Base-by-base conservation (phyloP, 2,113 vertebrate species). In the Collichthys lucidus region DNA sequence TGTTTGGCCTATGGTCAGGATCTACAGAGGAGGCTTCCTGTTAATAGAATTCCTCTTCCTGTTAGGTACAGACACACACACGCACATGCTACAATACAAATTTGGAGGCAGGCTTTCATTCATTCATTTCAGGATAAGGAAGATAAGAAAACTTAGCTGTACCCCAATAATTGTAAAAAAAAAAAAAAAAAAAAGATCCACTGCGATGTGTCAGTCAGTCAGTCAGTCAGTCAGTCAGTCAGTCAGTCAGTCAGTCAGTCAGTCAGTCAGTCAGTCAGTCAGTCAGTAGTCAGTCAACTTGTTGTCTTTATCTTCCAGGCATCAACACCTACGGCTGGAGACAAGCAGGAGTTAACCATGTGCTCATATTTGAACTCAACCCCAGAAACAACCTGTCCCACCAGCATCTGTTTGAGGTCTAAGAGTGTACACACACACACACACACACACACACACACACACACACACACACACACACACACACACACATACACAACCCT, bases 271-370 rank as follows among this genome's bases (percentile, higher is more conserved):
- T n/a, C n/a, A n/a, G n/a, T n/a, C n/a, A n/a, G n/a, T n/a, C n/a
- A n/a, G n/a, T n/a, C n/a, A n/a, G n/a, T n/a, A n/a, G n/a, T n/a
- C n/a, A n/a, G n/a, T 53, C 11, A 1, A 3, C 52, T 55, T 3
- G 17, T 16, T 29, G 2, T 20, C 3, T 3, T 1, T 59, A 1
- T 74, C 11, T 77, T 80, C 1, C 67, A 94, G 93, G 98, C 80
- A 99, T 99, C 95, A 99, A 99, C 95, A 99, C 98, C 0, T 99
- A 99, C 3, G 98, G 98, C 86, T 99, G 98, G 98, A 96, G 98
- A 86, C 98, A 99, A 90, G 98, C 98, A 56, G 98, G 98, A 83
- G 98, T 99, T 60, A 99, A 99, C 93, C 98, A 99, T 1, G 98
- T 99, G 31, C 97, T 99, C 88, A 99, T 99, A 92, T 99, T 99